These are phyloP conservation scores for Anolis carolinensis DNA, from an alignment of 2,113 vertebrate genomes.

Conservation along the genomic window DNA sequence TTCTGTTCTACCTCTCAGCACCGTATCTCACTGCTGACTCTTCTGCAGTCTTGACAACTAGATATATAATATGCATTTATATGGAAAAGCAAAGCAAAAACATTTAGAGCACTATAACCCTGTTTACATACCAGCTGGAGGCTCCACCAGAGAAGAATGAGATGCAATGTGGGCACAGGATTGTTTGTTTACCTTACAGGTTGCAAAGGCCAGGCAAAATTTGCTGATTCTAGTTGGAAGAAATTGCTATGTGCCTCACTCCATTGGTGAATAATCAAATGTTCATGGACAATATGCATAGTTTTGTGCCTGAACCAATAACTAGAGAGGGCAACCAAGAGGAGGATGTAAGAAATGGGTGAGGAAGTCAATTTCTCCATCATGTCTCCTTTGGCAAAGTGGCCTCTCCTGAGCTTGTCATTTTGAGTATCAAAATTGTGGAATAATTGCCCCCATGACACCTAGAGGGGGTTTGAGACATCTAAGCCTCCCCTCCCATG, in stretches of 20 bases:
- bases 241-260: background rate
- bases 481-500: too few species aligned
- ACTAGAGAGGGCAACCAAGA: background rate
- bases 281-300: background rate
- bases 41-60: slow-evolving; percentile 12
- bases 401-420: too few species aligned
- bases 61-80: background rate
- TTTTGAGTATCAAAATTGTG: too few species aligned
- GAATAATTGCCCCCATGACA: too few species aligned
- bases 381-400: too few species aligned
- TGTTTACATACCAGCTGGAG: background rate
- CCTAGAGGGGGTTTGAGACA: too few species aligned
- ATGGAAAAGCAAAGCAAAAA: background rate
- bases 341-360: too few species aligned
- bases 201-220: background rate
- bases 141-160: background rate
- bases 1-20: background rate
- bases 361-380: too few species aligned
- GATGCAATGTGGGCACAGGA: background rate
- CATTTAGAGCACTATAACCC: background rate
- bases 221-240: background rate
- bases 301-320: background rate
- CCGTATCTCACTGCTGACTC: background rate
- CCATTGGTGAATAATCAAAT: background rate
- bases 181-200: background rate